Base-by-base conservation (phyloP, 2,797 vertebrate genomes). In the Mionectes olivaceus region DNA sequence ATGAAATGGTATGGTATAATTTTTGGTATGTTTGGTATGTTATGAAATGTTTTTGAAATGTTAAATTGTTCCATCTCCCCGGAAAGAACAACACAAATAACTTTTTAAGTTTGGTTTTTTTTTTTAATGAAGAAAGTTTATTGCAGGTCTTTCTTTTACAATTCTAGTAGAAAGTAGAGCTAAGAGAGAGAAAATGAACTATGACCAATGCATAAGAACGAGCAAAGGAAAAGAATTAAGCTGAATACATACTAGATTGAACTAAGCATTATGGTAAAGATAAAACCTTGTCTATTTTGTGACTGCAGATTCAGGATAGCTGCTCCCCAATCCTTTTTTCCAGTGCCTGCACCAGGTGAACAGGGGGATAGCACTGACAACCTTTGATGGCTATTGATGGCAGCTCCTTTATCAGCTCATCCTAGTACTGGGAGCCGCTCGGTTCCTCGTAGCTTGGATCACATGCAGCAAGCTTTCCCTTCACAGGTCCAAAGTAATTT, bases 111-210 rank as follows among this genome's bases (percentile, higher is more conserved):
- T 16, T 39, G 39, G 39, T 47, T 12, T 39, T 39, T 46, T 41
- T 28, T 64, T 70, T 76, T 76, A 87, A 90, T 95, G 95, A 97
- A 97, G 96, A 97, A 96, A 98, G 93, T 98, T 98, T 98, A 98
- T 98, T 98, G 97, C 96, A 97, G 97, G 83, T 98, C 96, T 87
- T 24, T 87, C 68, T 95, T 92, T 95, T 97, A 97, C 95, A 97
- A 92, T 97, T 97, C 97, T 90, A 97, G 97, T 98, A 98, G 95
- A 98, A 98, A 98, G 97, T 97, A 96, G 95, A 95, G 83, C 95
- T 96, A 96, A 97, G 97, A 96, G 95, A 96, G 95, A 92, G 89
- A 96, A 95, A 95, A 96, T 93, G 63, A 96, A 59, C 91, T 95
- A 96, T 92, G 95, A 95, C 68, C 81, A 68, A 70, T 71, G 87